Conservation (phyloP, 2,888 invertebrate species). For the Pollenia griseotomentosa region DNA sequence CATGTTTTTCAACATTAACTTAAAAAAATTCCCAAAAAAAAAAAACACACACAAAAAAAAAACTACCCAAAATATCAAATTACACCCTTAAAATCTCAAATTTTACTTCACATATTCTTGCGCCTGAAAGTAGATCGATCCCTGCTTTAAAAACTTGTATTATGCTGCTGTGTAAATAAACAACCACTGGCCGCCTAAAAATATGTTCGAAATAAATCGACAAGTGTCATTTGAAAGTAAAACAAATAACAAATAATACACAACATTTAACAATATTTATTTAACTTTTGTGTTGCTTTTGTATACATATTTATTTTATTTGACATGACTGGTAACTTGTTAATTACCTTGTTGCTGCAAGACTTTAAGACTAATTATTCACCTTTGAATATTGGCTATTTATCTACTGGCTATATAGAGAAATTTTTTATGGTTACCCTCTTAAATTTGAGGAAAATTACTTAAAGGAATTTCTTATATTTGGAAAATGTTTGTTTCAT, state of each 20-base stretch:
- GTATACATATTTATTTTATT: slow-evolving; percentile 30
- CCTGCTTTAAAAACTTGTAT: neutral
- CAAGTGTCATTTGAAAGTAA: slow-evolving; percentile 62
- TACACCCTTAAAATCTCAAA: slow-evolving; percentile 57
- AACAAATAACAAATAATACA: slow-evolving; percentile 71
- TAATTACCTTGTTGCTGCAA: slow-evolving; percentile 73
- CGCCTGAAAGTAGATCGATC: slow-evolving; percentile 51
- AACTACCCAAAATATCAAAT: slow-evolving; percentile 57
- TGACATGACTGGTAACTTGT: slow-evolving; percentile 65
- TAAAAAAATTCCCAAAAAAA: slow-evolving; percentile 42
- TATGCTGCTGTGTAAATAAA: neutral
- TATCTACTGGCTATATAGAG: slow-evolving; percentile 54
- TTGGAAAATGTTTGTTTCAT: slow-evolving; percentile 8
- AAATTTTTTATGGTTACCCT: slow-evolving; percentile 73
- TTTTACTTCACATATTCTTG: slow-evolving; percentile 50
- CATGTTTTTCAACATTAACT: slow-evolving; percentile 36
- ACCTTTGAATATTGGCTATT: slow-evolving; percentile 73
- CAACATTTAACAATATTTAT: slow-evolving; percentile 68
- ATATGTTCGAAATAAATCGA: slow-evolving; percentile 67
- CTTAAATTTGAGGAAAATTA: slow-evolving; percentile 63
- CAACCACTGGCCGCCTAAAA: slow-evolving; percentile 44
- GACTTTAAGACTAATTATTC: slow-evolving; percentile 72
- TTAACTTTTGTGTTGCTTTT: neutral
- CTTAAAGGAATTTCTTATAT: slow-evolving; percentile 62
- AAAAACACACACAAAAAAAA: slow-evolving; percentile 1